Base-by-base conservation (phyloP, 2,113 vertebrate genomes). In the Laterallus jamaicensis region DNA sequence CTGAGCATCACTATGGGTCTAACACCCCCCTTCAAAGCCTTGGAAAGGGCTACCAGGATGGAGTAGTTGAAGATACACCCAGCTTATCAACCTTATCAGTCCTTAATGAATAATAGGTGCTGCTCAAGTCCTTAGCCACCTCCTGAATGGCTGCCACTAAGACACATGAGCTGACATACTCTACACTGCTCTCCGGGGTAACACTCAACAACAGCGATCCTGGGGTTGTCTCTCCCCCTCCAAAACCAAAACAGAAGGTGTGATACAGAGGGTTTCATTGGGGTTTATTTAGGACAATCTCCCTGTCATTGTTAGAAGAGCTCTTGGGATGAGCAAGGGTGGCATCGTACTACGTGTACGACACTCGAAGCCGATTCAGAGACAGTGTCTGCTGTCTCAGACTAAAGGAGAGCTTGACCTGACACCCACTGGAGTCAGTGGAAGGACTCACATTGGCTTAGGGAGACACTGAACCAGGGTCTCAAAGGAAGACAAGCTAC, bases 51-150 rank as follows among this genome's bases (percentile, higher is more conserved):
- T 56, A 15, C 26, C 37, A 3, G 14, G 3, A 47, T 0, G 12
- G 37, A 49, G 42, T 9, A 69, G 54, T 74, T 40, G 12, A 60
- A 81, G 76, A n/a, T 4, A 21, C 3, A 11, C 9, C 7, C 2
- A 2, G 10, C n/a, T 15, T 9, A 21, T 13, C 49, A 7, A 0
- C 6, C 3, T 40, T 2, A 5, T 2, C 25, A 6, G 22, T 5
- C 47, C 81, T 71, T 31, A n/a, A 13, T 20, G 73, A 74, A 4
- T 29, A 52, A 39, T 5, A 47, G 10, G 4, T 13, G 8, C 18
- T 21, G 3, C 28, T 54, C 9, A 15, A 42, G 86, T 15, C 40
- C 82, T 10, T n/a, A n/a, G 64, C 28, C 39, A 6, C 60, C 42
- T 64, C 64, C 67, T 8, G 47, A 31, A 39, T 3, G 20, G n/a